Evolutionary conservation across 2,113 vertebrate genomes (phyloP).

Genomic region (Channa maculata): DNA sequence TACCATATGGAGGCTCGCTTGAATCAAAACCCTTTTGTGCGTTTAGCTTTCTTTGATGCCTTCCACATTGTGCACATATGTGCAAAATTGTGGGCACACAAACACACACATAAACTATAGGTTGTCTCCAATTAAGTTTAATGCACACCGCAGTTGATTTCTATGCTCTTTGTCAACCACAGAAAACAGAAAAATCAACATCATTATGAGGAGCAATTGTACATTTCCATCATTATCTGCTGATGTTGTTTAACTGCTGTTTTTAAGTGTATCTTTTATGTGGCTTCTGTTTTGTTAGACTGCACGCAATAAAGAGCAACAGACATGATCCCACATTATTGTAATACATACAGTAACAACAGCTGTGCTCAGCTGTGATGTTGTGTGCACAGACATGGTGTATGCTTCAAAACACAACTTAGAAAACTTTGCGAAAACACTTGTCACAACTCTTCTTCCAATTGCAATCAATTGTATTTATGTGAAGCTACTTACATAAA

Average conservation of each 20-base stretch:
- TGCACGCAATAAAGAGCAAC: conserved; percentile 1
- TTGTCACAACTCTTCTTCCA: not conserved
- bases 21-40: conserved; percentile 35
- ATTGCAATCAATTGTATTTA: not conserved
- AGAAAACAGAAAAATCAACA: not conserved
- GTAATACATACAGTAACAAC: not conserved
- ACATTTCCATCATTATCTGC: not conserved
- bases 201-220: not conserved
- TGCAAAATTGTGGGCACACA: conserved; percentile 28
- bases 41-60: conserved; percentile 49
- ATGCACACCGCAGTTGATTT: conserved; percentile 20
- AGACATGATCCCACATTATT: not conserved
- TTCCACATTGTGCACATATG: conserved; percentile 35
- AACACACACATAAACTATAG: conserved; percentile 6
- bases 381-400: not conserved
- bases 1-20: conserved; percentile 53
- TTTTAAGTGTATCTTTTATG: conserved; percentile 10
- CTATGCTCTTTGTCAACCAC: conserved; percentile 27
- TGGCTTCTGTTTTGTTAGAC: conserved; percentile 20
- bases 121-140: conserved; percentile 28
- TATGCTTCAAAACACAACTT: conserved; percentile 1
- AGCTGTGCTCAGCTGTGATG: conserved; percentile 12
- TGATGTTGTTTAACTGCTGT: conserved; percentile 16
- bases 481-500: not conserved
- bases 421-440: conserved; percentile 2